Evolutionary conservation across 2,888 invertebrate genomes (phyloP).

Genomic region (Antheraea yamamai): DNA sequence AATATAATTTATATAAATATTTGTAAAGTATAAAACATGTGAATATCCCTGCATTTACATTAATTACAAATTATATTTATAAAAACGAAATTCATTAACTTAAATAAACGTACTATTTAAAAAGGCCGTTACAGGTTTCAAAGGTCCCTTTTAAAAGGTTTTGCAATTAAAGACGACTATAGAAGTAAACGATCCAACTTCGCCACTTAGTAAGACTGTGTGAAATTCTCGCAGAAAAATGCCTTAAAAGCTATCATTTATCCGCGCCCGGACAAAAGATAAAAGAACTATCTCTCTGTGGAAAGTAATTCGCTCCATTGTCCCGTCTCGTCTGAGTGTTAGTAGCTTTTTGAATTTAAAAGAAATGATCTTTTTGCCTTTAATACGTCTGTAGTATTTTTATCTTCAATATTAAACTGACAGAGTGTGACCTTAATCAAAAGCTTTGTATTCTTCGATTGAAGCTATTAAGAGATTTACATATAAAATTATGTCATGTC

Average conservation of each 20-base stretch:
- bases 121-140: too few species aligned
- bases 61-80: too few species aligned
- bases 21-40: too few species aligned
- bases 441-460: not conserved
- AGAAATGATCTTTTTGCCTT: not conserved
- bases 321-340: not conserved
- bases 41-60: too few species aligned
- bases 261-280: slow-evolving; percentile 15
- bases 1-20: too few species aligned
- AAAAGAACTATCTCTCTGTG: slow-evolving; percentile 14
- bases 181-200: slow-evolving; percentile 5
- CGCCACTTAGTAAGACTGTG: not conserved
- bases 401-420: not conserved
- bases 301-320: slow-evolving; percentile 22
- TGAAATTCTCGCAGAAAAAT: slow-evolving; percentile 2
- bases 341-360: slow-evolving; percentile 18
- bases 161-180: not conserved
- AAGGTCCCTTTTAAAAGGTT: not conserved
- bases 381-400: not conserved
- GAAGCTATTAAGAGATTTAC: not conserved
- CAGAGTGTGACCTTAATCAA: not conserved
- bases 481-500: not conserved
- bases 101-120: not conserved
- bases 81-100: not conserved
- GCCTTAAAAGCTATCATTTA: slow-evolving; percentile 4